phyloP scores from a whole-genome alignment of 37 sponge, comb jelly and placozoan species.

The Lycopodina hypogea region DNA sequence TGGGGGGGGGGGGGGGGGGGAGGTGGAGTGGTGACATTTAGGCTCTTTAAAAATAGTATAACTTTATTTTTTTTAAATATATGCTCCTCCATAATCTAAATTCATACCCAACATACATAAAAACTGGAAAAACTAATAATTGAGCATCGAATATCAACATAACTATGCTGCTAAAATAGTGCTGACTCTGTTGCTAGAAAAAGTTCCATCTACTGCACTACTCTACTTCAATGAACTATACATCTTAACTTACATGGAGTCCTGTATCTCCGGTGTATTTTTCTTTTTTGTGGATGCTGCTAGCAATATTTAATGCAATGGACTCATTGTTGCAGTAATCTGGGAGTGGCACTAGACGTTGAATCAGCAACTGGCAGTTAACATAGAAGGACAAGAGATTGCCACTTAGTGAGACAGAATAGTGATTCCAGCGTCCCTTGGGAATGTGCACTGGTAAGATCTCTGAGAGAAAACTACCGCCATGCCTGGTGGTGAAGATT shows the following conservation, averaged over 20 bases:
- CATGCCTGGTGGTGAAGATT: slow-evolving; percentile 26
- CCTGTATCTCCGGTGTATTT: not conserved
- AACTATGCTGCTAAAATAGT: too few species aligned
- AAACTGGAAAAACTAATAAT: too few species aligned
- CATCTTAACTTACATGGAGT: slow-evolving; percentile 12
- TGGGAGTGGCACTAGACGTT: slow-evolving; percentile 15
- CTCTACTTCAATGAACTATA: too few species aligned
- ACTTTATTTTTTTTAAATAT: too few species aligned
- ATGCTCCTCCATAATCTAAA: too few species aligned
- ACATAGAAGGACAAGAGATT: slow-evolving; percentile 14
- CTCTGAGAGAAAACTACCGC: slow-evolving; percentile 4
- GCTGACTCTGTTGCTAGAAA: too few species aligned
- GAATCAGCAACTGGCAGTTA: not conserved
- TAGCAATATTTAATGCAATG: slow-evolving; percentile 1
- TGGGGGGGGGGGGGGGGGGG: too few species aligned
- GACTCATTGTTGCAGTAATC: slow-evolving; percentile 45
- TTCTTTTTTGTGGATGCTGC: not conserved
- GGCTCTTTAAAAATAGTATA: too few species aligned
- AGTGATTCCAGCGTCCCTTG: slow-evolving; percentile 28
- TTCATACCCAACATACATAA: too few species aligned
- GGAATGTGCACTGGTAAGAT: not conserved
- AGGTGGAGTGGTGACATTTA: too few species aligned
- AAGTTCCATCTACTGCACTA: too few species aligned
- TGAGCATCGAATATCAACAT: too few species aligned
- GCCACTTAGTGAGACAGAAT: slow-evolving; percentile 24